phyloP scores from a whole-genome alignment of 2,113 vertebrate genomes.

The Mormyrus iriodes region DNA sequence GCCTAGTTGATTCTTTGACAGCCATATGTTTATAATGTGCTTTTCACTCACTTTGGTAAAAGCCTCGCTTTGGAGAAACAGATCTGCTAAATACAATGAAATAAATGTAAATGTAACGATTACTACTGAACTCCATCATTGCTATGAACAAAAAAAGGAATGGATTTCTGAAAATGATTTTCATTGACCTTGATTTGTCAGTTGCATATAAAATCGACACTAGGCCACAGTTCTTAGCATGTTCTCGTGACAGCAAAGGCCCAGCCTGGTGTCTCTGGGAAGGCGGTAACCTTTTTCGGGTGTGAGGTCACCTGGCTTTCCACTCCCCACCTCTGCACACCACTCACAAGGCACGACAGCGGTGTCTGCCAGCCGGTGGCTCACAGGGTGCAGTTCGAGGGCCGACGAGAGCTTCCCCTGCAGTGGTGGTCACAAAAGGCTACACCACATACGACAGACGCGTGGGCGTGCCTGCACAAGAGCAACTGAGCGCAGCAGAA shows the following conservation, averaged over 20 bases:
- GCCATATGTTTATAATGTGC: background rate
- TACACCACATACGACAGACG: conserved; percentile 57
- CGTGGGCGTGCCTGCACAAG: background rate
- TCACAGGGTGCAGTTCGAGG: conserved; percentile 41
- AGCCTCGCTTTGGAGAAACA: no score
- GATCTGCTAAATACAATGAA: no score
- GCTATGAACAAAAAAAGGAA: background rate
- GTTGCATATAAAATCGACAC: background rate
- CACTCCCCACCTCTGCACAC: background rate
- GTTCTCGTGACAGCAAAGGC: background rate
- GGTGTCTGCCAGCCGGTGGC: conserved; percentile 27
- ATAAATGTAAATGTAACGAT: no score
- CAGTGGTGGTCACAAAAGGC: conserved; percentile 26
- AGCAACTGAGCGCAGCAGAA: background rate
- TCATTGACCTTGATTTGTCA: background rate
- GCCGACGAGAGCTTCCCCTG: conserved; percentile 42
- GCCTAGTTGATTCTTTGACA: background rate
- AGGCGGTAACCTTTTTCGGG: background rate
- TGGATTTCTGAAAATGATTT: background rate
- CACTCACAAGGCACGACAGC: conserved; percentile 17
- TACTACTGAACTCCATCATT: no score
- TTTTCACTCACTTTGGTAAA: no score
- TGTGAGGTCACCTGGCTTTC: conserved; percentile 45
- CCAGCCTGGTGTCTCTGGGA: background rate
- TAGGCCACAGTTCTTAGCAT: background rate